These are phyloP conservation scores for Planiliza haematocheilus DNA, from an alignment of 2,113 vertebrate genomes.

Conservation along the genomic window DNA sequence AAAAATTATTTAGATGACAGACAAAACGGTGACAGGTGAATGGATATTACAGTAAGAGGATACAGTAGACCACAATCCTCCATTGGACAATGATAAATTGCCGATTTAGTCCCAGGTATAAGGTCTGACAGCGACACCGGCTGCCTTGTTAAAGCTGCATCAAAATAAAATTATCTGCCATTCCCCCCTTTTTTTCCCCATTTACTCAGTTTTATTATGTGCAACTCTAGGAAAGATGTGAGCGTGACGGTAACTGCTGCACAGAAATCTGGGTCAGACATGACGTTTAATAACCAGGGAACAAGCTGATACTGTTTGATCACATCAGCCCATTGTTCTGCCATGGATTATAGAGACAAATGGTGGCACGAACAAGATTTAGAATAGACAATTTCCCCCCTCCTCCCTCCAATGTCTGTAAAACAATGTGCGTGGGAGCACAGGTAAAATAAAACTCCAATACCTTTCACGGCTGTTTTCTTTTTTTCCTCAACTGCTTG, in stretches of 20 bases:
- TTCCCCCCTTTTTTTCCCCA: slow-evolving; percentile 19
- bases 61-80: slow-evolving; percentile 7
- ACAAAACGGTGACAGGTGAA: slow-evolving; percentile 4
- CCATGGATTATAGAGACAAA: slow-evolving; percentile 72
- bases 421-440: slow-evolving; percentile 63
- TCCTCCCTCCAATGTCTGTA: slow-evolving; percentile 35
- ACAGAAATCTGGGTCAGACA: slow-evolving; percentile 74
- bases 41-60: background rate
- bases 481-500: slow-evolving; percentile 33
- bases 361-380: slow-evolving; percentile 69
- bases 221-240: slow-evolving; percentile 51
- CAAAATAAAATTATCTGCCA: slow-evolving; percentile 43
- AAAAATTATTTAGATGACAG: slow-evolving; percentile 26
- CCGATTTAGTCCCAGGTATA: slow-evolving; percentile 41
- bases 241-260: slow-evolving; percentile 63
- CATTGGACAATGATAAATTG: slow-evolving; percentile 43
- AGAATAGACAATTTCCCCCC: slow-evolving; percentile 54
- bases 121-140: slow-evolving; percentile 50
- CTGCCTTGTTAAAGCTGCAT: slow-evolving; percentile 54
- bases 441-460: slow-evolving; percentile 65
- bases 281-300: slow-evolving; percentile 76
- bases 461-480: slow-evolving; percentile 53
- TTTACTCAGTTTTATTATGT: slow-evolving; percentile 43
- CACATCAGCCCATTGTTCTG: slow-evolving; percentile 75
- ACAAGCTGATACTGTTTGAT: slow-evolving; percentile 76